These are phyloP conservation scores for Rhingia rostrata DNA, from an alignment of 2,888 invertebrate genomes.

Conservation along the genomic window DNA sequence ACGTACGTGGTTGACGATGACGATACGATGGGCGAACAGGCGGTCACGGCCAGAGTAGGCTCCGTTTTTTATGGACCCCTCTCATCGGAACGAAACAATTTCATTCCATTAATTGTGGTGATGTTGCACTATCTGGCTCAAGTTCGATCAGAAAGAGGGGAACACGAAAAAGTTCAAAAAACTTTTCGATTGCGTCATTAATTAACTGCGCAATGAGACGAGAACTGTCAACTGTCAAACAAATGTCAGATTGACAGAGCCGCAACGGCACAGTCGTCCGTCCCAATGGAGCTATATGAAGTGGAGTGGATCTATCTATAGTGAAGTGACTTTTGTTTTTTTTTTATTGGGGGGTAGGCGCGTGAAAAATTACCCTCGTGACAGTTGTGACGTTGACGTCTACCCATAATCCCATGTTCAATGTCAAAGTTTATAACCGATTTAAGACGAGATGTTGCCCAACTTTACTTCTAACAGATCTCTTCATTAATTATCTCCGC, in stretches of 20 bases:
- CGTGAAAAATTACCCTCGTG: slow-evolving; percentile 69
- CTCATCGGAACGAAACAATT: slow-evolving; percentile 49
- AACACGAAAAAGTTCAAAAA: slow-evolving; percentile 30
- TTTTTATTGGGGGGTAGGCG: slow-evolving; percentile 15
- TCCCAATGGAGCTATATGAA: slow-evolving; percentile 30
- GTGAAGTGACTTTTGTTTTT: slow-evolving; percentile 27
- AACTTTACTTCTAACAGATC: slow-evolving; percentile 37
- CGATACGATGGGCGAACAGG: slow-evolving; percentile 47
- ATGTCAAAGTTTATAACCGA: slow-evolving; percentile 74
- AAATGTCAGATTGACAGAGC: slow-evolving; percentile 58
- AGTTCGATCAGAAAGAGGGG: slow-evolving; percentile 9
- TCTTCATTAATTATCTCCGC: slow-evolving; percentile 71
- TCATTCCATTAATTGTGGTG: slow-evolving; percentile 69
- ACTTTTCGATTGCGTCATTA: slow-evolving; percentile 64
- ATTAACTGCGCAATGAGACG: slow-evolving; percentile 71
- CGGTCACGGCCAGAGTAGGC: slow-evolving; percentile 25
- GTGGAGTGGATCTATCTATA: slow-evolving; percentile 44
- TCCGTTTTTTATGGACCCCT: not conserved
- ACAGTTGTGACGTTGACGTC: slow-evolving; percentile 71
- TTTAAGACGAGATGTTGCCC: slow-evolving; percentile 56
- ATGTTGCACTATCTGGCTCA: slow-evolving; percentile 63
- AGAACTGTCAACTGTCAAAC: slow-evolving; percentile 73
- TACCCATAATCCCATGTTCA: slow-evolving; percentile 69
- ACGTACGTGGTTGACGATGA: slow-evolving; percentile 50
- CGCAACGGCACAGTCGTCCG: slow-evolving; percentile 7